Base-by-base conservation (phyloP, 2,888 invertebrate genomes). In the Agelastica alni region DNA sequence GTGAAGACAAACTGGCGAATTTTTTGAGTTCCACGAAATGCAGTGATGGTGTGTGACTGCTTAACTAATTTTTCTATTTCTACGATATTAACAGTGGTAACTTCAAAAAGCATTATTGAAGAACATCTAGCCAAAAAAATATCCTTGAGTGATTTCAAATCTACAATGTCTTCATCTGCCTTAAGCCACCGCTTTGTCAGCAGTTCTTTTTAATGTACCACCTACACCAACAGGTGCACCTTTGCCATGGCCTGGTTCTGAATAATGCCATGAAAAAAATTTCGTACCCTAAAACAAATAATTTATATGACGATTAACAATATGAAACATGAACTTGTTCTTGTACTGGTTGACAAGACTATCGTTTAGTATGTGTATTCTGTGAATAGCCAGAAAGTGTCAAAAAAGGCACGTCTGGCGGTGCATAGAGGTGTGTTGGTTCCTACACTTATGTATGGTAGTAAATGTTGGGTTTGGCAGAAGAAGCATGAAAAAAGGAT, bases 201-300 rank as follows among this genome's bases (percentile, higher is more conserved):
- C 74, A 34, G 64, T 59, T 51, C 71, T 45, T 63, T 74, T 75
- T 16, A 74, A 18, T 10, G 67, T 60, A n/a, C n/a, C n/a, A n/a
- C n/a, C n/a, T n/a, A n/a, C n/a, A n/a, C 72, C 73, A 60, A 73
- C 73, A 45, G 70, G 67, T 9, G 71, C 70, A 30, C 69, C 71
- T 56, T 73, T 73, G 4, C 72, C 72, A 52, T 75, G 72, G 4
- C 73, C 71, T 9, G 68, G 67, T 60, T n/a, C n/a, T n/a, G n/a
- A n/a, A n/a, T n/a, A n/a, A n/a, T n/a, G n/a, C n/a, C n/a, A n/a
- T n/a, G n/a, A n/a, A n/a, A n/a, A n/a, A n/a, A n/a, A n/a, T n/a
- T n/a, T n/a, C n/a, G n/a, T n/a, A n/a, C n/a, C n/a, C n/a, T n/a
- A n/a, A n/a, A n/a, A n/a, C n/a, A n/a, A n/a, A n/a, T n/a, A n/a